Percentiles rank a stretch among this genome's conserved stretches.
These are phyloP conservation scores for Orientallactaga sibirica DNA, from an alignment of 2,797 vertebrate species.

Conservation along the genomic window DNA sequence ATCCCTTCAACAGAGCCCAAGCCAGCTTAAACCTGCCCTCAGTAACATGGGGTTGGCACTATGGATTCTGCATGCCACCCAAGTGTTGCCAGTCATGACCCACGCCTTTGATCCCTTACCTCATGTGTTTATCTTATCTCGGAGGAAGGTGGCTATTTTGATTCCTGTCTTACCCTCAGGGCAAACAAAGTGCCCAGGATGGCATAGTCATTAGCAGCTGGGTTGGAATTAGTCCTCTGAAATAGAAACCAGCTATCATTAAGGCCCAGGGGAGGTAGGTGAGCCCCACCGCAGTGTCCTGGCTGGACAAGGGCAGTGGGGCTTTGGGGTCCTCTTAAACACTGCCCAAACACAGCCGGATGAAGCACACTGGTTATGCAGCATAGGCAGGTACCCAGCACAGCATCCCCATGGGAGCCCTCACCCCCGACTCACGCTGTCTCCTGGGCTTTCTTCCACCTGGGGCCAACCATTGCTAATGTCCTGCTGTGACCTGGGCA, in stretches of 20 bases:
- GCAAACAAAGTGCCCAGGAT: not conserved
- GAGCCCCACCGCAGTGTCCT: accelerated
- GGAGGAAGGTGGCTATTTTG: not conserved
- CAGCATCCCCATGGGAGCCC: not conserved
- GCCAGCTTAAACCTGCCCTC: not conserved
- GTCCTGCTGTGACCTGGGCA: no score
- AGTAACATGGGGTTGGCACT: not conserved
- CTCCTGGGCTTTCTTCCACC: not conserved
- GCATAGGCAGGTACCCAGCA: not conserved
- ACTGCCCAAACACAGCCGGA: not conserved
- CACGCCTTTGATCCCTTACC: accelerated
- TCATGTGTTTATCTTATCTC: accelerated
- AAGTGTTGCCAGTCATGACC: accelerated
- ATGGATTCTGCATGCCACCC: accelerated
- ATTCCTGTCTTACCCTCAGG: not conserved
- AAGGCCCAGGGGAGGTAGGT: not conserved
- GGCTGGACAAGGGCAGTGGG: not conserved
- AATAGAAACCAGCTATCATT: no score
- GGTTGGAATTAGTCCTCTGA: not conserved
- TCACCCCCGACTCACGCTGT: not conserved
- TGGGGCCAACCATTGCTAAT: accelerated
- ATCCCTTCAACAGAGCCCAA: accelerated
- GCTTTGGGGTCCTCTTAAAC: not conserved
- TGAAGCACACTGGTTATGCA: not conserved
- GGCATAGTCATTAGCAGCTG: accelerated